phyloP scores from a whole-genome alignment of 92 coral and sea anemone species.

The Umimayanthus kanabou region DNA sequence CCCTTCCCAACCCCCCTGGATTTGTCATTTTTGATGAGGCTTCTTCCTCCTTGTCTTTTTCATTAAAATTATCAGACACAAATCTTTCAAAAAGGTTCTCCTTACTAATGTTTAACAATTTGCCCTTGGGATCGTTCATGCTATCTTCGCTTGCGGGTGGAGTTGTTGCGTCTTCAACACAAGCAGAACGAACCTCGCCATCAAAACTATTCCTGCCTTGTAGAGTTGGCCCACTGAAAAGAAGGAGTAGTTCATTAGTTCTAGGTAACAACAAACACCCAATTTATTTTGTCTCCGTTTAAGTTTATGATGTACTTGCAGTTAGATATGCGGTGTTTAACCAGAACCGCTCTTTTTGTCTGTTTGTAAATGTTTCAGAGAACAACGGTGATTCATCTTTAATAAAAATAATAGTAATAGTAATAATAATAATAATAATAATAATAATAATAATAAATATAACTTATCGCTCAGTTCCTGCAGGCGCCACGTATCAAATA shows the following conservation, averaged over 20 bases:
- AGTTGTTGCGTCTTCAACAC: not conserved
- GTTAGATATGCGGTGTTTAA: too few relatives aligned
- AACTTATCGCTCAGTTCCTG: too few relatives aligned
- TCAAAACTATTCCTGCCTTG: slow-evolving; percentile 43
- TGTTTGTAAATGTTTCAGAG: too few relatives aligned
- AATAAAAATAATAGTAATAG: too few relatives aligned
- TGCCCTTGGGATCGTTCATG: slow-evolving; percentile 11
- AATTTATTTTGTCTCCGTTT: too few relatives aligned
- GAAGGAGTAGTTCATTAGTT: not conserved
- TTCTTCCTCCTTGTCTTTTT: not conserved
- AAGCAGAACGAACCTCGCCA: not conserved
- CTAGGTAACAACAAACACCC: too few relatives aligned
- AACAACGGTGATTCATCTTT: too few relatives aligned
- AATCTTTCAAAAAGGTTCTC: slow-evolving; percentile 35
- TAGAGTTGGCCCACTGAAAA: not conserved
- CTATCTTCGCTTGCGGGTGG: not conserved
- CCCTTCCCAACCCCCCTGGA: not conserved
- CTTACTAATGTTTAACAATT: slow-evolving; percentile 1
- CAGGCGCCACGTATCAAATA: too few relatives aligned
- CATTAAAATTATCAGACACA: slow-evolving; percentile 51
- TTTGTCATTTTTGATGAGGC: not conserved
- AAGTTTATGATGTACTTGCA: too few relatives aligned
- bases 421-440: too few relatives aligned
- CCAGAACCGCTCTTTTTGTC: too few relatives aligned
- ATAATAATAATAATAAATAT: too few relatives aligned